Percentiles rank a stretch among this genome's conserved stretches.
Evolutionary conservation across 2,888 invertebrate species (phyloP).

Genomic region (Scaptomyza polygonia): DNA sequence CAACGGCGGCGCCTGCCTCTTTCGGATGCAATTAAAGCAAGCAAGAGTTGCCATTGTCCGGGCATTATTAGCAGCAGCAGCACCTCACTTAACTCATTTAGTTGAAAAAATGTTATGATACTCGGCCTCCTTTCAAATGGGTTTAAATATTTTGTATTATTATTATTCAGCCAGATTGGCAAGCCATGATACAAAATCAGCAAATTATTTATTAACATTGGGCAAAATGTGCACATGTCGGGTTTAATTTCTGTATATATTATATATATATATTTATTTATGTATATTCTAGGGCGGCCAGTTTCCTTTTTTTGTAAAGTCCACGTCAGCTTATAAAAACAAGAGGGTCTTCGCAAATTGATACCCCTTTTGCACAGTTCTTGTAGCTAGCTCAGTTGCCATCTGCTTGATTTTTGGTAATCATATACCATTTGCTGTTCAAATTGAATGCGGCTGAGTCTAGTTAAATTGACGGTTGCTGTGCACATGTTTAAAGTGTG

Average conservation of each 20-base stretch:
- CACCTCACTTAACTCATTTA: slow-evolving; percentile 18
- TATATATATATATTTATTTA: background rate
- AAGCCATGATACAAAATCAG: background rate
- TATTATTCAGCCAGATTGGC: background rate
- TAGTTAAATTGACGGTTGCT: slow-evolving; percentile 29
- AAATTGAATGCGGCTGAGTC: slow-evolving; percentile 4
- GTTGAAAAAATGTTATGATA: slow-evolving; percentile 14
- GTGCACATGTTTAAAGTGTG: slow-evolving; percentile 47
- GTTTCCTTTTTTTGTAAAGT: background rate
- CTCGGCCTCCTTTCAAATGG: background rate
- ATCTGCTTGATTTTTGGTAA: slow-evolving; percentile 30
- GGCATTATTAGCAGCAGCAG: slow-evolving; percentile 10
- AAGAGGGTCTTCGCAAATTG: background rate
- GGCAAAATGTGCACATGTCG: background rate
- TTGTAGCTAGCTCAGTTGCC: background rate
- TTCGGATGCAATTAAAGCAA: slow-evolving; percentile 42
- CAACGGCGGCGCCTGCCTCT: slow-evolving; percentile 26
- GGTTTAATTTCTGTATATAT: background rate
- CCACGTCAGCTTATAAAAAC: slow-evolving; percentile 1
- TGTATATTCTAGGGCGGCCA: too few species aligned
- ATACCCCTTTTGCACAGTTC: background rate
- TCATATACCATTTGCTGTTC: slow-evolving; percentile 40
- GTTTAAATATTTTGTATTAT: background rate
- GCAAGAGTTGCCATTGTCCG: slow-evolving; percentile 26
- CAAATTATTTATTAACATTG: background rate